Conservation (phyloP, 2,888 invertebrate genomes). For the Odontomyia ornata region DNA sequence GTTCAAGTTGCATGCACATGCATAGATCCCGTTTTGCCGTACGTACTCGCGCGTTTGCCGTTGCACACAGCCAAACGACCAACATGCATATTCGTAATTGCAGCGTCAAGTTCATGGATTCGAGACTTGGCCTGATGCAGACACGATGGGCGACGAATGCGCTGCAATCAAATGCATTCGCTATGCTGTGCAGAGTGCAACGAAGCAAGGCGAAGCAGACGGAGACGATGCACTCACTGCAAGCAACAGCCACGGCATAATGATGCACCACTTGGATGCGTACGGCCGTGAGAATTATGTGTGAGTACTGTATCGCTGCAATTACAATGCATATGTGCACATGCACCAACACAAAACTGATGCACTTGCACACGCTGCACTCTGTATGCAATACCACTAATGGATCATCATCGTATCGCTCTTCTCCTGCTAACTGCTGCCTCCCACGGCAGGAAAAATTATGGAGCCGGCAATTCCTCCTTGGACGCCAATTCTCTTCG, state of each 20-base stretch:
- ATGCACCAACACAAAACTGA: neutral
- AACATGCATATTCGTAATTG: too few species aligned
- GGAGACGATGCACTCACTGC: constrained; percentile 4
- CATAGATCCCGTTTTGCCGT: too few species aligned
- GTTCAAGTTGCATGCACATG: too few species aligned
- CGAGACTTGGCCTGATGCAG: too few species aligned
- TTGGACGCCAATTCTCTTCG: neutral
- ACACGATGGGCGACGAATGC: neutral
- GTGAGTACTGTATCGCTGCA: too few species aligned
- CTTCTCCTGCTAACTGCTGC: too few species aligned
- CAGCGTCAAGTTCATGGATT: too few species aligned
- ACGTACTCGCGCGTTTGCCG: too few species aligned
- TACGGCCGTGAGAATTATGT: neutral
- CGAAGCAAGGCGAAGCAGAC: neutral
- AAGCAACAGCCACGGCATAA: neutral
- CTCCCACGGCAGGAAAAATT: neutral
- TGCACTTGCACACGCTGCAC: neutral
- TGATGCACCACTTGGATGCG: neutral
- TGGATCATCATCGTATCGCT: neutral
- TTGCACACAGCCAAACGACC: too few species aligned
- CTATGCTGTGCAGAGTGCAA: neutral
- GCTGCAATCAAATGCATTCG: neutral
- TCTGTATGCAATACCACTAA: neutral
- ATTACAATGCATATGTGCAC: neutral
- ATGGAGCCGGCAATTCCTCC: constrained; percentile 28